phyloP scores from a whole-genome alignment of 2,113 vertebrate genomes.

The Odontophorus gujanensis region DNA sequence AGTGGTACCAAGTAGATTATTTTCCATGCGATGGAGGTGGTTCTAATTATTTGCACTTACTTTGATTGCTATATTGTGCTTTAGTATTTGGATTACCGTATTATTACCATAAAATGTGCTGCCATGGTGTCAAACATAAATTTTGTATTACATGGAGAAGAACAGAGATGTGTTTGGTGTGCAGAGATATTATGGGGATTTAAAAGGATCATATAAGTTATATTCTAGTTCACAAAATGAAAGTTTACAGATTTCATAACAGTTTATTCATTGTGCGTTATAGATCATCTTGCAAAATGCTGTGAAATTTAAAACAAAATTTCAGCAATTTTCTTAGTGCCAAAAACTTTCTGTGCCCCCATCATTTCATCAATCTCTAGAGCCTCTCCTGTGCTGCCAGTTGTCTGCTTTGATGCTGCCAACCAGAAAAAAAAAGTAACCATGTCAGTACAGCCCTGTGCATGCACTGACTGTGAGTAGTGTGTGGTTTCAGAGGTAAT shows the following conservation, averaged over 20 bases:
- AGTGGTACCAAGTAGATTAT: conserved; percentile 51
- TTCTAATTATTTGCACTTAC: conserved; percentile 70
- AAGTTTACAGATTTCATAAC: neutral
- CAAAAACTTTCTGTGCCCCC: neutral
- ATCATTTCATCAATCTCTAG: neutral
- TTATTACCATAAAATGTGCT: conserved; percentile 34
- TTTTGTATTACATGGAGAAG: neutral
- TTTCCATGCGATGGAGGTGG: conserved; percentile 46
- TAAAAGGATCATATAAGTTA: neutral
- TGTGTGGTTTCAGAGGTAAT: neutral
- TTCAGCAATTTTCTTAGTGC: neutral
- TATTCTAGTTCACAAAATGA: neutral
- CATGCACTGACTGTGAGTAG: neutral
- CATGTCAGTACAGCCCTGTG: neutral
- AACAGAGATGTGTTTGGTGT: neutral
- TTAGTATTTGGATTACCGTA: conserved; percentile 28
- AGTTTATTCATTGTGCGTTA: neutral
- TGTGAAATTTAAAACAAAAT: neutral
- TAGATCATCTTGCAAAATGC: neutral
- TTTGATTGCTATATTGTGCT: conserved; percentile 47
- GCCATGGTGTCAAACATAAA: neutral
- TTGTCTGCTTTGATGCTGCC: neutral
- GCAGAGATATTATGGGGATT: neutral
- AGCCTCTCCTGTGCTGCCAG: neutral
- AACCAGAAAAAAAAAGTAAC: neutral